These are phyloP conservation scores for Tetragonisca angustula DNA, from an alignment of 2,888 invertebrate genomes.

Conservation along the genomic window DNA sequence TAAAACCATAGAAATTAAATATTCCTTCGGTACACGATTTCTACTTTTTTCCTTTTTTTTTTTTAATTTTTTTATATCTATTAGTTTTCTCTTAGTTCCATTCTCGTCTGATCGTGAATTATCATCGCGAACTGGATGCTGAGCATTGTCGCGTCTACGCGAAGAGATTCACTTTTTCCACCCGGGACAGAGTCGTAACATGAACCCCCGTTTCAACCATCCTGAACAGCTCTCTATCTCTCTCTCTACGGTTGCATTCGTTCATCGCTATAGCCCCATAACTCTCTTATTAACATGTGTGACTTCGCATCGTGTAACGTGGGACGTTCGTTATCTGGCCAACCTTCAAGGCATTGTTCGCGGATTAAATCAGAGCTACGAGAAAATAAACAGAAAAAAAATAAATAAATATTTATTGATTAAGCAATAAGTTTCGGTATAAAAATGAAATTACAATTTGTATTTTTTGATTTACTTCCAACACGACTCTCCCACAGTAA, in stretches of 20 bases:
- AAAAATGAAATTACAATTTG: slow-evolving; percentile 5
- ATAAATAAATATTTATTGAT: slow-evolving; percentile 26
- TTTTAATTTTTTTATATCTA: background rate
- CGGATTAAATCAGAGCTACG: background rate
- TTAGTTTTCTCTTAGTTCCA: slow-evolving; percentile 32
- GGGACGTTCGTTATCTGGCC: background rate
- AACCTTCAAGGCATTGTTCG: background rate
- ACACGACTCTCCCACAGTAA: too few species aligned
- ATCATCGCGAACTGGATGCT: slow-evolving; percentile 9
- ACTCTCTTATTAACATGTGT: background rate
- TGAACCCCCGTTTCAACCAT: slow-evolving; percentile 31
- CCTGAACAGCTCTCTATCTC: slow-evolving; percentile 22
- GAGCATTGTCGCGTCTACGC: slow-evolving; percentile 25
- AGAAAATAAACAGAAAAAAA: background rate
- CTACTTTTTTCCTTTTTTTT: background rate
- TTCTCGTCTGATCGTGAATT: slow-evolving; percentile 25
- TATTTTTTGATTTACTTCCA: background rate
- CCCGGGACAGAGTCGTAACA: slow-evolving; percentile 4
- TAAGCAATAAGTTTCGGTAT: background rate
- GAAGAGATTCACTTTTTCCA: slow-evolving; percentile 23
- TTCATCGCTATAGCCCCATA: slow-evolving; percentile 39
- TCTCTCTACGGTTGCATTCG: background rate
- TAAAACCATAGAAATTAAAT: slow-evolving; percentile 43
- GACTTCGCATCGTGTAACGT: slow-evolving; percentile 27
- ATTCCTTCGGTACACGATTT: slow-evolving; percentile 4